Conservation (phyloP, 1,140 invertebrate genomes). For the Pristionchus pacificus region DNA sequence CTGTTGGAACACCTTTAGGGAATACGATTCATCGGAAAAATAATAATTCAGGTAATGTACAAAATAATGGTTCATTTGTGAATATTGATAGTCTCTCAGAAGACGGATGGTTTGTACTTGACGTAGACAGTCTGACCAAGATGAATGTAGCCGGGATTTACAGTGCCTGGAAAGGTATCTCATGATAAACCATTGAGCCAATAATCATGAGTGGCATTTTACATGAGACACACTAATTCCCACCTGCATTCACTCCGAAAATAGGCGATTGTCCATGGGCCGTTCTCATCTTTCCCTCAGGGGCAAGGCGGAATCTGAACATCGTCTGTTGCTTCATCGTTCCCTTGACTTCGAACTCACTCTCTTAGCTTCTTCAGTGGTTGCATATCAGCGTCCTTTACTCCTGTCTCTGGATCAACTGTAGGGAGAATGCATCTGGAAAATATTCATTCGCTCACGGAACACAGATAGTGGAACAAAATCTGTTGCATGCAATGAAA, state of each 20-base stretch:
- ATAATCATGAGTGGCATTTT: too few species aligned
- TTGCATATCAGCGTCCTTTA: constrained; percentile 47
- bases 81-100: too few species aligned
- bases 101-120: constrained; percentile 16
- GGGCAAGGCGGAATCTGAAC: constrained; percentile 35
- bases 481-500: constrained; percentile 4
- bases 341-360: neutral
- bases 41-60: too few species aligned
- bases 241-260: constrained; percentile 17
- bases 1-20: too few species aligned
- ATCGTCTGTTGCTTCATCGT: too few species aligned
- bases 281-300: constrained; percentile 22
- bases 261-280: constrained; percentile 10
- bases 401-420: constrained; percentile 49
- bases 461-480: too few species aligned
- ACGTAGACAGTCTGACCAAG: constrained; percentile 20
- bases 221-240: too few species aligned
- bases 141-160: constrained; percentile 13
- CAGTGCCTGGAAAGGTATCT: constrained; percentile 7
- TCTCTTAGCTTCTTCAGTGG: constrained; percentile 47
- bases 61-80: too few species aligned
- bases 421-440: constrained; percentile 47
- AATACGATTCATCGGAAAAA: too few species aligned
- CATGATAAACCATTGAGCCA: neutral
- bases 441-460: neutral